Conservation (phyloP, 1,140 invertebrate genomes). For the Neotoxoptera formosana region DNA sequence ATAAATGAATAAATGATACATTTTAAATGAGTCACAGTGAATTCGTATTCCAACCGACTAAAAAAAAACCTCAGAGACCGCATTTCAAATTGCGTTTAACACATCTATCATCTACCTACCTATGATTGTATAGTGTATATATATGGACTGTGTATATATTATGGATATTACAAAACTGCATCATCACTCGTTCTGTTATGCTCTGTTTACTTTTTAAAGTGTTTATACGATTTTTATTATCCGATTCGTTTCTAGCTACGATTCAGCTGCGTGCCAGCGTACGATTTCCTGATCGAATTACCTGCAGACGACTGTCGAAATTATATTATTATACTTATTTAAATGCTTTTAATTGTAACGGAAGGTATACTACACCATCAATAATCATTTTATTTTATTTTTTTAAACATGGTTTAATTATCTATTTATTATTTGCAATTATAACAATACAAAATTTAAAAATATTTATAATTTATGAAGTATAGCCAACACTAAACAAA, state of each 20-base stretch:
- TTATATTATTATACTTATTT: not conserved
- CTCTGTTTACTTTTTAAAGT: constrained; percentile 33
- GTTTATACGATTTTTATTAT: constrained; percentile 17
- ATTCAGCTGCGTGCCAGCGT: not conserved
- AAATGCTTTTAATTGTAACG: not conserved
- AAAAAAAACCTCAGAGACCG: not conserved
- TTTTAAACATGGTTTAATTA: not conserved
- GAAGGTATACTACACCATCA: not conserved
- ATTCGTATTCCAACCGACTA: not conserved
- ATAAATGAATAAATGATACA: not conserved
- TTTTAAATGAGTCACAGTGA: not conserved
- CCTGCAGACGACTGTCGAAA: not conserved
- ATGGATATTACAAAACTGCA: constrained; percentile 6
- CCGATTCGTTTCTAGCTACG: not conserved
- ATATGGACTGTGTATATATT: not conserved
- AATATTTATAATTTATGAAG: too few species aligned
- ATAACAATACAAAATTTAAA: not conserved
- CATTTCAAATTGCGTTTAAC: not conserved
- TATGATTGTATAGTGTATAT: not conserved
- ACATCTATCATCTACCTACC: not conserved
- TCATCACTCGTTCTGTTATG: constrained; percentile 27
- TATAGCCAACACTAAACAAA: not conserved
- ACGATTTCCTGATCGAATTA: constrained; percentile 11
- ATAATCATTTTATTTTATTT: not conserved
- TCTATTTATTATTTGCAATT: not conserved